phyloP scores from a whole-genome alignment of 1,140 invertebrate species.

The Centruroides vittatus region DNA sequence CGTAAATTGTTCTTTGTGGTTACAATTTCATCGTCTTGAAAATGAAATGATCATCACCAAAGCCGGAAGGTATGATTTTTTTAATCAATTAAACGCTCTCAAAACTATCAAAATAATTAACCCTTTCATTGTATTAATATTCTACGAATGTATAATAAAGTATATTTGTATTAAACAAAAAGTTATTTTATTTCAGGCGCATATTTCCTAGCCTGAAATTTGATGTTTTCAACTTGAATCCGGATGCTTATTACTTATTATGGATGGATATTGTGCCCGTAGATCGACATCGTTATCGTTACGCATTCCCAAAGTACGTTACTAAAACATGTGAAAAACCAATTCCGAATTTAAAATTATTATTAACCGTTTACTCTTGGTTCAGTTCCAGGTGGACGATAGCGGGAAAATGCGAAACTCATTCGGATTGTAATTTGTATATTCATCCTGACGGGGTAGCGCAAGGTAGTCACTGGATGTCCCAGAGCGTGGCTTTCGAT shows the following conservation, averaged over 20 bases:
- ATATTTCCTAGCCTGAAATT: conserved; percentile 44
- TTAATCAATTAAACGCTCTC: too few relatives aligned
- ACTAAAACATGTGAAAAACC: not conserved
- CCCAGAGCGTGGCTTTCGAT: conserved; percentile 40
- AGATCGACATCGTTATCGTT: conserved; percentile 39
- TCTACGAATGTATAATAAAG: too few relatives aligned
- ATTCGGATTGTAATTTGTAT: conserved; percentile 28
- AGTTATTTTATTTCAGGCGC: conserved; percentile 26
- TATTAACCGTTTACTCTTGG: too few relatives aligned
- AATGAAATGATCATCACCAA: conserved; percentile 16
- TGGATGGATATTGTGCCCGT: conserved; percentile 40
- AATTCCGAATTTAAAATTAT: too few relatives aligned
- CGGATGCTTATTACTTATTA: conserved; percentile 33
- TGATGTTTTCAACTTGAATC: conserved; percentile 33
- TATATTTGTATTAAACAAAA: too few relatives aligned
- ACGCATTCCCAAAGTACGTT: conserved; percentile 37
- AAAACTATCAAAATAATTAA: not conserved
- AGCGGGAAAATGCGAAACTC: conserved; percentile 23
- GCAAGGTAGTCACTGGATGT: conserved; percentile 41
- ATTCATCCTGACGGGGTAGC: conserved; percentile 43
- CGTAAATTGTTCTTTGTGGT: conserved; percentile 1
- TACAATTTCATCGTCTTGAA: conserved; percentile 3
- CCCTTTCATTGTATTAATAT: too few relatives aligned
- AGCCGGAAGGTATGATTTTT: conserved; percentile 3
- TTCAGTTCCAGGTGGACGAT: conserved; percentile 25